Conservation (phyloP, 2,113 vertebrate species). For the Willisornis vidua region DNA sequence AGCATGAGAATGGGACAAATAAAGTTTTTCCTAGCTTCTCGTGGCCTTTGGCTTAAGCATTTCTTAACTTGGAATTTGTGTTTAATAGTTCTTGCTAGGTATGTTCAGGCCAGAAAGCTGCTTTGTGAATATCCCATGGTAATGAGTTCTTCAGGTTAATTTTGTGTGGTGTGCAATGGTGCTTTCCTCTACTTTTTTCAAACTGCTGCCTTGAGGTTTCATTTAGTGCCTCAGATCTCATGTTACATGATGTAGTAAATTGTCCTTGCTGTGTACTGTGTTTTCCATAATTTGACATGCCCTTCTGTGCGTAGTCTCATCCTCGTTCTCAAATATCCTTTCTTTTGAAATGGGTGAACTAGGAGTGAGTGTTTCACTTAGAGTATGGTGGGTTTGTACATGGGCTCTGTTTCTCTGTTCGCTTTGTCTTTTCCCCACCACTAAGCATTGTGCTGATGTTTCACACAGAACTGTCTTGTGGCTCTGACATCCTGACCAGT, state of each 20-base stretch:
- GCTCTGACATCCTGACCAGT: background rate
- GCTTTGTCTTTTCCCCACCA: background rate
- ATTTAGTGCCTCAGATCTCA: background rate
- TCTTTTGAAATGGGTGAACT: background rate
- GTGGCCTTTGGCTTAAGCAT: background rate
- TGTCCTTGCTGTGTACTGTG: background rate
- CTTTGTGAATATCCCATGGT: background rate
- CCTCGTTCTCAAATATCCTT: background rate
- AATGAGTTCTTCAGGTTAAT: background rate
- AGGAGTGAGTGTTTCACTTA: background rate
- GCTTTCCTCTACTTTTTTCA: background rate
- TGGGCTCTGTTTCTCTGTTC: background rate
- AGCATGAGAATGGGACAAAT: background rate
- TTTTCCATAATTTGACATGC: background rate
- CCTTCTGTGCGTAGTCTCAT: background rate
- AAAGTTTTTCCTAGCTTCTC: background rate
- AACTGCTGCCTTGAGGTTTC: background rate
- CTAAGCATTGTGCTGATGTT: background rate
- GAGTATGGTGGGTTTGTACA: background rate
- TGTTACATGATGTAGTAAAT: background rate
- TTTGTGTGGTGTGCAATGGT: background rate
- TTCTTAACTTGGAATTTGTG: background rate
- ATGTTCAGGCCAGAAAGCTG: background rate
- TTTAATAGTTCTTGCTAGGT: background rate
- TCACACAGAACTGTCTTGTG: background rate